Percentiles rank a stretch among this genome's conserved stretches.
These are phyloP conservation scores for Prionchulus punctatus DNA, from an alignment of 2,888 invertebrate species.

Conservation along the genomic window DNA sequence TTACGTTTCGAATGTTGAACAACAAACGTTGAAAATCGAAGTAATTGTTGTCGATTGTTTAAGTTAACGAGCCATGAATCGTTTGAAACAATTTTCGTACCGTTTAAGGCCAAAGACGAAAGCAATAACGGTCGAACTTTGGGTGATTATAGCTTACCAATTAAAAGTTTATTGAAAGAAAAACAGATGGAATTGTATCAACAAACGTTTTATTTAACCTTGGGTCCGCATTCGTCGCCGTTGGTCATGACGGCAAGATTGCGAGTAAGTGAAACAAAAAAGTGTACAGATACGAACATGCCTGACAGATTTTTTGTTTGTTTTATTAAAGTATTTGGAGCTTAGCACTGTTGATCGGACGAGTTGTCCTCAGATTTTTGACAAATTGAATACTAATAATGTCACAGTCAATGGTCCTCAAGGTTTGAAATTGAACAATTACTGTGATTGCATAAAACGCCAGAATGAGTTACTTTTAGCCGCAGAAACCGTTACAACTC, in stretches of 20 bases:
- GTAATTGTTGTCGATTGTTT: constrained; percentile 13
- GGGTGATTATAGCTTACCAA: constrained; percentile 21
- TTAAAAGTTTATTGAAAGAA: constrained; percentile 22
- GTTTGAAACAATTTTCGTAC: not conserved
- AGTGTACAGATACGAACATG: too few species aligned
- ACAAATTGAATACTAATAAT: too few species aligned
- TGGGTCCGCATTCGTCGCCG: constrained; percentile 26
- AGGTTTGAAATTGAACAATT: too few species aligned
- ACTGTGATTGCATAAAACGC: too few species aligned
- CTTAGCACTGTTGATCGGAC: too few species aligned
- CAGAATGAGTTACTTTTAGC: too few species aligned
- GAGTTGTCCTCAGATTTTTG: too few species aligned
- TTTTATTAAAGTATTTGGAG: too few species aligned
- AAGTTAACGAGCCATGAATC: not conserved
- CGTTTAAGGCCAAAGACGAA: constrained; percentile 24
- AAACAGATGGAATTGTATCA: constrained; percentile 27
- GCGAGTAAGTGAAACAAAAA: too few species aligned
- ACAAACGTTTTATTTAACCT: constrained; percentile 22
- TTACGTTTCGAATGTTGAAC: constrained; percentile 74
- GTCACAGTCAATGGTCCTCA: too few species aligned
- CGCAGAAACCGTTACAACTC: too few species aligned
- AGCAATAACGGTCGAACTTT: constrained; percentile 20
- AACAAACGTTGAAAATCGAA: constrained; percentile 63
- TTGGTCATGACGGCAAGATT: constrained; percentile 26
- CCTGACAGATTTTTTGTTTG: too few species aligned